phyloP scores from a whole-genome alignment of 2,888 invertebrate genomes.

The Epistrophella euchroma region DNA sequence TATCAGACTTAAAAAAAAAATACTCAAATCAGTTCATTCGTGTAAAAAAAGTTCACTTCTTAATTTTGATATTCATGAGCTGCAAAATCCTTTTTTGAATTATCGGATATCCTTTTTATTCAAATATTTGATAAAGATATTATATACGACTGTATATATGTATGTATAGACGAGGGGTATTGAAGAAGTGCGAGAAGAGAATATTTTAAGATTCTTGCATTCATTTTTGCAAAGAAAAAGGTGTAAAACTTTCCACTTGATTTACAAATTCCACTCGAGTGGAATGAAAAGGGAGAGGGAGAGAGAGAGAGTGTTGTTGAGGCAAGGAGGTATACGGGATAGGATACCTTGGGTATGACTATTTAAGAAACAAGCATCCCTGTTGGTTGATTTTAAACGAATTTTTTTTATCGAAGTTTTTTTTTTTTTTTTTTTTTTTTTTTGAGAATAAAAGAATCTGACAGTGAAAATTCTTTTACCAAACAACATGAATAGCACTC shows the following conservation, averaged over 20 bases:
- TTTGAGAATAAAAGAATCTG: neutral
- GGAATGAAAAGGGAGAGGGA: constrained; percentile 19
- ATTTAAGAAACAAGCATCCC: constrained; percentile 12
- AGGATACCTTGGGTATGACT: constrained; percentile 1
- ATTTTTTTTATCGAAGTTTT: constrained; percentile 4
- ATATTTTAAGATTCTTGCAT: constrained; percentile 40
- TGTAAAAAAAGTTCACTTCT: constrained; percentile 51
- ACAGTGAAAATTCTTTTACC: constrained; percentile 19
- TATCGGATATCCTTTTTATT: constrained; percentile 53
- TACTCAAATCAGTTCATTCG: constrained; percentile 57
- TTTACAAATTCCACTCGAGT: constrained; percentile 63
- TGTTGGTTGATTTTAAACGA: constrained; percentile 36
- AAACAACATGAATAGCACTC: constrained; percentile 29
- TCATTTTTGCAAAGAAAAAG: neutral
- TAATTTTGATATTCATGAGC: constrained; percentile 43
- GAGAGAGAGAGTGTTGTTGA: constrained; percentile 5
- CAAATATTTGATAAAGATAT: constrained; percentile 36
- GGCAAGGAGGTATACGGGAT: constrained; percentile 24
- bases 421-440: constrained; percentile 3
- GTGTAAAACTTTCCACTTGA: constrained; percentile 68
- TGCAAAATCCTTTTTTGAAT: constrained; percentile 52
- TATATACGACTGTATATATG: no score
- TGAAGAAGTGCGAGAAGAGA: constrained; percentile 3
- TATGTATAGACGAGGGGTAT: neutral
- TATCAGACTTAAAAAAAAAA: constrained; percentile 34